Evolutionary conservation across 2,888 invertebrate genomes (phyloP), one percentile per base, ranked within the genome.

Genomic region (Timema cristinae): DNA sequence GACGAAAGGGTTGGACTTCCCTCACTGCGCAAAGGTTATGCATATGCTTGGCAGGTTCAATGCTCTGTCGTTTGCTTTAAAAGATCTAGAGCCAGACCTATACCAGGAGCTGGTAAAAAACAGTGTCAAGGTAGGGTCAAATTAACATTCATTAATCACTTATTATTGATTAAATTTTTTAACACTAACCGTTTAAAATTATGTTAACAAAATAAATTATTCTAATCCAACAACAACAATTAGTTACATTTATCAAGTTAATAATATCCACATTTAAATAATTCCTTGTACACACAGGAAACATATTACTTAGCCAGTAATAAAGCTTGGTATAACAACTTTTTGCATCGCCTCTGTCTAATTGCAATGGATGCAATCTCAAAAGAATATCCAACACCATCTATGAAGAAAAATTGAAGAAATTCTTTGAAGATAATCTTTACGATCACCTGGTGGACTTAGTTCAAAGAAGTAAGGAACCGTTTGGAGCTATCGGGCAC

Each of bases 291-390:
- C 32, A 32, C 32, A 13, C 68, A 85, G 78, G 90, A 90, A 80
- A 85, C 85, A 0, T 89, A 89, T 76, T 90, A 88, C 75, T 79
- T 83, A 47, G 85, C 86, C 8, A 81, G 83, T 2, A 78, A 83
- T 10, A 84, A 86, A 77, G 79, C 79, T 7, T 90, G 90, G 90
- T 90, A 90, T 76, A 73, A 75, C 9, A 82, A 81, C 13, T 88
- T 88, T 75, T 85, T 86, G 79, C 81, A 82, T 1, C 79, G 84
- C 6, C 81, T 89, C 11, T 83, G 84, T 50, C 79, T 78, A 0
- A 84, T 89, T 67, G 85, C 89, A 0, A 83, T 86, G 68, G 88
- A 91, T 79, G 90, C 91, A 0, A 85, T 91, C 0, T 82, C 85
- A 73, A 87, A 85, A 75, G 89, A 90, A 77, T 88, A 87, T 76